A percentile compares a stretch with the other conserved stretches of the same genome.
Conservation (phyloP, 92 coral and sea anemone species). For the Montipora capitata region DNA sequence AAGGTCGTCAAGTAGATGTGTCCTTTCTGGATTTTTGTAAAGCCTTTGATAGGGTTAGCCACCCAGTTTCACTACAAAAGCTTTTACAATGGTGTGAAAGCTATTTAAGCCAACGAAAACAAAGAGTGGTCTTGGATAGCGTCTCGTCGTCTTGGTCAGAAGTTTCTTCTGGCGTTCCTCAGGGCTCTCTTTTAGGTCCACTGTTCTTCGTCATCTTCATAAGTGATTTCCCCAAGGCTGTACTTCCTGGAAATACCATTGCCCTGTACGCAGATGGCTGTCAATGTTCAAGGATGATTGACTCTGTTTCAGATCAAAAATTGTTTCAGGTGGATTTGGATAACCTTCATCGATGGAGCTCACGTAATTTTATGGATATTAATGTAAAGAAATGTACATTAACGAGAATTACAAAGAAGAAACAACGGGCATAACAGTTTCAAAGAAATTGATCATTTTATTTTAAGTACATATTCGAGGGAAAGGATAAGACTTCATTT, state of each 20-base stretch:
- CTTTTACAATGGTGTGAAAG: conserved; percentile 40
- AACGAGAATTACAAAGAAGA: conserved; percentile 24
- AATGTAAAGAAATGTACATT: conserved; percentile 59
- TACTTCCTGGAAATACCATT: conserved; percentile 45
- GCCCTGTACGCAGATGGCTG: not conserved
- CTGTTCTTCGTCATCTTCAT: conserved; percentile 55
- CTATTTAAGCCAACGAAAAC: not conserved
- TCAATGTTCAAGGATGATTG: conserved; percentile 37
- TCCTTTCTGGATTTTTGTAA: conserved; percentile 40
- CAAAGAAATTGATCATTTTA: too few relatives aligned
- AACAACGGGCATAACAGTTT: not conserved
- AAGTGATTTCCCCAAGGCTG: conserved; percentile 42
- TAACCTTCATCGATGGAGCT: not conserved
- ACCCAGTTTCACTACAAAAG: conserved; percentile 21
- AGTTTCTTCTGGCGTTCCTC: not conserved
- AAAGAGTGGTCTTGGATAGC: not conserved
- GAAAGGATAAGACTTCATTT: too few relatives aligned
- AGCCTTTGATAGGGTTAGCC: conserved; percentile 53
- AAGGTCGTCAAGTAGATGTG: conserved; percentile 29
- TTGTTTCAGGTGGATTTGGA: conserved; percentile 45
- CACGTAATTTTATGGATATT: conserved; percentile 40
- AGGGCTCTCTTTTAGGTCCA: not conserved
- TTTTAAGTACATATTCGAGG: too few relatives aligned
- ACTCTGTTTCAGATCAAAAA: conserved; percentile 17
- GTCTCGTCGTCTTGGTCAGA: conserved; percentile 48